Percentiles rank a stretch among this genome's conserved stretches.
These are phyloP conservation scores for Protodeltote pygarga DNA, from an alignment of 2,888 invertebrate species.

Conservation along the genomic window DNA sequence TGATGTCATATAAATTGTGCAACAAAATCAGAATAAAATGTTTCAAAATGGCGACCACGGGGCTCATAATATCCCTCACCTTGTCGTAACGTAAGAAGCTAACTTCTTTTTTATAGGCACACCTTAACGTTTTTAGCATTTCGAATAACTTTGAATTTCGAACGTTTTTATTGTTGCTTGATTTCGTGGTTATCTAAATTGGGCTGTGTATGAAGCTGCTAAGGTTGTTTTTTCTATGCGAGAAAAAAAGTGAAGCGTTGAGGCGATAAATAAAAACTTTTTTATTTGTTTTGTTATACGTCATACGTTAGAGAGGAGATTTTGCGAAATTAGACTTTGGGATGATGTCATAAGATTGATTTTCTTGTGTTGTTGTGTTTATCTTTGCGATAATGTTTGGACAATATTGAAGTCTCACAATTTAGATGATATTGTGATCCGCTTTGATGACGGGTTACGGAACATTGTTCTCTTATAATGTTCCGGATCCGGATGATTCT, in stretches of 20 bases:
- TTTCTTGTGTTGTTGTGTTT: slow-evolving; percentile 32
- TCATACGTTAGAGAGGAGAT: slow-evolving; percentile 43
- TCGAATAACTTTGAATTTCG: slow-evolving; percentile 82
- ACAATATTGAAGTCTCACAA: slow-evolving; percentile 68
- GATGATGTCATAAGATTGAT: slow-evolving; percentile 6
- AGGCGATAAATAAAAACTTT: slow-evolving; percentile 82
- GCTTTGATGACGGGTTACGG: slow-evolving; percentile 73
- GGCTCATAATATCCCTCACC: slow-evolving; percentile 70
- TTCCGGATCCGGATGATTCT: slow-evolving; percentile 74
- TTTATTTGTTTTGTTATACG: slow-evolving; percentile 58
- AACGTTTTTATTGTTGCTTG: slow-evolving; percentile 75
- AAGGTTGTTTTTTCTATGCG: slow-evolving; percentile 33
- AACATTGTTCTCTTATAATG: slow-evolving; percentile 78
- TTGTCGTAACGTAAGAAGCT: slow-evolving; percentile 79
- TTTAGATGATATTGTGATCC: slow-evolving; percentile 75
- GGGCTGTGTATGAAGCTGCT: slow-evolving; percentile 23
- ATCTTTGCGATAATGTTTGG: slow-evolving; percentile 49
- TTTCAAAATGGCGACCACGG: slow-evolving; percentile 53
- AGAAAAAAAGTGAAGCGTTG: slow-evolving; percentile 54
- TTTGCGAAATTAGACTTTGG: slow-evolving; percentile 42
- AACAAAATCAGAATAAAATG: slow-evolving; percentile 52
- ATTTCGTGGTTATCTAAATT: slow-evolving; percentile 25
- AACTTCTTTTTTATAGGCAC: slow-evolving; percentile 85
- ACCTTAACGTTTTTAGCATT: slow-evolving; percentile 82
- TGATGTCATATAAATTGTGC: slow-evolving; percentile 35